phyloP scores from a whole-genome alignment of 1,140 invertebrate species.

The Drosophila ogumai region DNA sequence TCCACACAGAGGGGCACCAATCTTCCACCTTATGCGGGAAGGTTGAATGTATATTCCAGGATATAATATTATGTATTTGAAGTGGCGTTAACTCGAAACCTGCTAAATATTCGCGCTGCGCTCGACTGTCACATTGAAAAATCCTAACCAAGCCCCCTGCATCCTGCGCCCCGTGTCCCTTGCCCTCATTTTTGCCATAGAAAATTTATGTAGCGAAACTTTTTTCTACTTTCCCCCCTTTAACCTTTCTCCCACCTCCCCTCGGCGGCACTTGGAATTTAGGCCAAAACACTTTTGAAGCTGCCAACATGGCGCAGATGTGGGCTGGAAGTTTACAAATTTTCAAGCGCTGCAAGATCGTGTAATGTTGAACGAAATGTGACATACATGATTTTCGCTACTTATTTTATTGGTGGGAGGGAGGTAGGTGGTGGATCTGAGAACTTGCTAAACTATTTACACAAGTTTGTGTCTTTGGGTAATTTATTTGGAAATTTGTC shows the following conservation, averaged over 20 bases:
- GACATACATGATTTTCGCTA: conserved; percentile 51
- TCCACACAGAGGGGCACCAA: neutral
- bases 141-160: conserved; percentile 16
- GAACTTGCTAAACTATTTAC: conserved; percentile 19
- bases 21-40: conserved; percentile 1
- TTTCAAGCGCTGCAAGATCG: conserved; percentile 15
- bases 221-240: conserved; percentile 31
- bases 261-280: conserved; percentile 64
- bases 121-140: conserved; percentile 70
- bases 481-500: neutral
- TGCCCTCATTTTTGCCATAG: conserved; percentile 14
- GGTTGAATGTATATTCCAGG: conserved; percentile 24
- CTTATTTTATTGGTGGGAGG: neutral
- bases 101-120: conserved; percentile 51
- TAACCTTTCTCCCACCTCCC: conserved; percentile 6
- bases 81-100: conserved; percentile 51
- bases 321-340: conserved; percentile 37
- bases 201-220: conserved; percentile 71
- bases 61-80: conserved; percentile 42
- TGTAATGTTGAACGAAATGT: conserved; percentile 49
- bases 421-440: neutral
- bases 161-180: neutral
- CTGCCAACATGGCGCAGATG: conserved; percentile 37
- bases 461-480: neutral
- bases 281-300: conserved; percentile 73